Evolutionary conservation across 2,797 vertebrate species (phyloP).

Genomic region (Champsocephalus gunnari): DNA sequence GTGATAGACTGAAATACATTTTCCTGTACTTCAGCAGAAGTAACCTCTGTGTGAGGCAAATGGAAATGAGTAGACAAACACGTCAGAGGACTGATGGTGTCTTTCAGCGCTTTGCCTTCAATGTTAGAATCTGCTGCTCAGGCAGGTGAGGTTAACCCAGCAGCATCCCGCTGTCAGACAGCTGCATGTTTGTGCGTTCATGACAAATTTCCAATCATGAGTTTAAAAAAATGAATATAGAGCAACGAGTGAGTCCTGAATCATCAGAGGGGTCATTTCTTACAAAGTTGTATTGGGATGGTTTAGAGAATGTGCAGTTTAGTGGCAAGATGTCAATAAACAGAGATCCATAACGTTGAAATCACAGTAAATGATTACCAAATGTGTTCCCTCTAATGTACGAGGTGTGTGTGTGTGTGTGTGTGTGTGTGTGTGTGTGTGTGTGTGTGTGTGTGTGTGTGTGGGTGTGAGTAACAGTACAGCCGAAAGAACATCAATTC

Average conservation of each 20-base stretch:
- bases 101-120: not conserved
- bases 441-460: too few species aligned
- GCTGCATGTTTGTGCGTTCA: not conserved
- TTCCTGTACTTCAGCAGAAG: not conserved
- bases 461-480: not conserved
- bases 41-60: conserved; percentile 1
- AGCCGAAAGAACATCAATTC: conserved; percentile 10
- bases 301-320: not conserved
- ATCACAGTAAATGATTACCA: too few species aligned
- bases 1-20: not conserved
- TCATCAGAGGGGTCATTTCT: not conserved
- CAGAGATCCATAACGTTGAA: too few species aligned
- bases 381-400: too few species aligned
- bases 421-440: too few species aligned
- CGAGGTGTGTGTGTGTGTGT: too few species aligned
- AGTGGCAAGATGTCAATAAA: too few species aligned
- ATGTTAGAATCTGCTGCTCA: not conserved
- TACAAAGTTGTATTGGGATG: not conserved
- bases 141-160: not conserved
- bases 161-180: not conserved
- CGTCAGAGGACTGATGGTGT: not conserved
- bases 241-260: not conserved
- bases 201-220: not conserved
- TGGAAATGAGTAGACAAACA: not conserved
- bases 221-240: not conserved